Evolutionary conservation across 23 tunicate genomes (phyloP).

Genomic region (Clavelina lepadiformis): DNA sequence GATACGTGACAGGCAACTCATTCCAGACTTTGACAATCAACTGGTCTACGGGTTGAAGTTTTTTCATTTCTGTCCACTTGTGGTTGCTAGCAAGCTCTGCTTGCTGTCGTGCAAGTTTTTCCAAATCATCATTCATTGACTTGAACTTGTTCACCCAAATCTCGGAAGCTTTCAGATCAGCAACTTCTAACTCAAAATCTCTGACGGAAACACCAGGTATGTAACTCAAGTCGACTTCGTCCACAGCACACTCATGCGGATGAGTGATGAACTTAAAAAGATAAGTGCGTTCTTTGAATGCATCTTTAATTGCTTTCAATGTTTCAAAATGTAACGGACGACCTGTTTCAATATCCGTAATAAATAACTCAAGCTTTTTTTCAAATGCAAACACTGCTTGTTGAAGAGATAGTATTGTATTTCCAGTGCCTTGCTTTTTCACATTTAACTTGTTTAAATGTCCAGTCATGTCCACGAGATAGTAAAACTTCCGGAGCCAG

Average conservation of each 20-base stretch:
- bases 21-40: constrained; percentile 9
- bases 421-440: constrained; percentile 22
- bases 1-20: constrained; percentile 7
- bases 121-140: constrained; percentile 24
- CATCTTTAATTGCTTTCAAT: constrained; percentile 16
- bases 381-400: constrained; percentile 37
- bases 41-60: constrained; percentile 13
- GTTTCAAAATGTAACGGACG: constrained; percentile 27
- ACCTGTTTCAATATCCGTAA: constrained; percentile 24
- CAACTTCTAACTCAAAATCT: constrained; percentile 25
- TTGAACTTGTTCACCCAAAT: constrained; percentile 22
- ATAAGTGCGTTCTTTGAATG: constrained; percentile 32
- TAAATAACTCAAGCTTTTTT: constrained; percentile 33
- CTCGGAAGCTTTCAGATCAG: constrained; percentile 18
- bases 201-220: constrained; percentile 27
- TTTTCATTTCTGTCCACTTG: constrained; percentile 18
- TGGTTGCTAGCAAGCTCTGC: constrained; percentile 19
- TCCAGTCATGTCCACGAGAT: constrained; percentile 40
- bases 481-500: constrained; percentile 34
- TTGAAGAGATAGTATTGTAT: constrained; percentile 30
- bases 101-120: constrained; percentile 16
- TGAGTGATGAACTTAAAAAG: constrained; percentile 38
- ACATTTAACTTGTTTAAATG: constrained; percentile 32
- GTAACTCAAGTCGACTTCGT: constrained; percentile 40
- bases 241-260: constrained; percentile 41